Evolutionary conservation across 2,888 invertebrate species (phyloP).

Genomic region (Darwinula stevensoni): DNA sequence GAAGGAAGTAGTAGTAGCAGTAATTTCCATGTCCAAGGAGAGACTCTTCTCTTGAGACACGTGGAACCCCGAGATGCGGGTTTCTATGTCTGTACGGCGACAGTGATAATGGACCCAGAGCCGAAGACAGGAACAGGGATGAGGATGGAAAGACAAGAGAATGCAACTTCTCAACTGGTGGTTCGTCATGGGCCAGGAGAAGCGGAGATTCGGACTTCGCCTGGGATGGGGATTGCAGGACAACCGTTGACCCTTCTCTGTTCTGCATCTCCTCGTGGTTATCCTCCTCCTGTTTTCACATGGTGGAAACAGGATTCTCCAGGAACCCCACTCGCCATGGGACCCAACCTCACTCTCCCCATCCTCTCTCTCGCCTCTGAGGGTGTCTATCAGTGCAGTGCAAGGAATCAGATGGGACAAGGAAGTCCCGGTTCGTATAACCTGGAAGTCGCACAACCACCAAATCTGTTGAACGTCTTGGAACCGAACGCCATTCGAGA

Average conservation of each 20-base stretch:
- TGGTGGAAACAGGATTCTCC: not conserved
- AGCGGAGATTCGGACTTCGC: not conserved
- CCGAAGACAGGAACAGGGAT: not conserved
- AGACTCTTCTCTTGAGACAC: not conserved
- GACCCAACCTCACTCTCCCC: not conserved
- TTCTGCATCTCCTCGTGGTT: not conserved
- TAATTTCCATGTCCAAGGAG: not conserved
- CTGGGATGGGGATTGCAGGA: not conserved
- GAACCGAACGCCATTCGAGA: too few relatives aligned
- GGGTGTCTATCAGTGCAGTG: not conserved
- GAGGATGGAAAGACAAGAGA: not conserved
- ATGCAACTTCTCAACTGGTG: not conserved
- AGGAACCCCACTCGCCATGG: not conserved
- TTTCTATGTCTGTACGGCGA: not conserved
- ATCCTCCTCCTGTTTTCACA: not conserved
- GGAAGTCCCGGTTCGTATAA: too few relatives aligned
- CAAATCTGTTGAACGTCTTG: too few relatives aligned
- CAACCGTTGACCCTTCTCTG: too few relatives aligned
- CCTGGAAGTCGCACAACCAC: too few relatives aligned
- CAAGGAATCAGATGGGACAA: not conserved
- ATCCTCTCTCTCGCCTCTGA: not conserved
- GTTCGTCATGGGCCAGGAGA: slow-evolving; percentile 1
- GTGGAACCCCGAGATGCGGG: not conserved
- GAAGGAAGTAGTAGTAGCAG: too few relatives aligned
- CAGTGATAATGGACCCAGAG: not conserved